Base-by-base conservation (phyloP, 2,797 vertebrate genomes). In the Trematomus bernacchii region DNA sequence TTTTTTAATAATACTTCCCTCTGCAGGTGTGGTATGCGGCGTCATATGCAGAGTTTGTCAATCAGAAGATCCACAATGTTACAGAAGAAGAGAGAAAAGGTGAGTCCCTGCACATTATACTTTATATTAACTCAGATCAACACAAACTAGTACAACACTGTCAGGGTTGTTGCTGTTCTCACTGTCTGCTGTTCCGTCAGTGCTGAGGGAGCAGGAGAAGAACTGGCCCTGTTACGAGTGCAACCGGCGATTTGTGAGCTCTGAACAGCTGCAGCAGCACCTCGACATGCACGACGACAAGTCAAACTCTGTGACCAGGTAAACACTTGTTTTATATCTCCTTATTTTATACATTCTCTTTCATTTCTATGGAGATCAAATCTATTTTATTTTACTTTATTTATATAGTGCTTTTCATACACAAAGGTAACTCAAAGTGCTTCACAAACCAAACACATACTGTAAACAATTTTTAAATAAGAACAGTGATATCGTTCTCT, bases 161-260 rank as follows among this genome's bases (percentile, higher is more conserved):
- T 37, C 33, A 37, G 33, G 6, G 33, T 37, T 9, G 33, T 37
- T 37, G 33, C 55, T 72, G 4, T 66, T n/a, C 18, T 73, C 47
- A 64, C 47, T 21, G 33, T 30, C 2, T 18, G 40, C 66, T 12
- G 3, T 71, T 58, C 57, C 19, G 16, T 1, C 79, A 99, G 98
- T 98, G 63, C 95, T 99, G 61, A 94, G 97, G 73, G 98, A 99
- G 52, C 97, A 99, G 79, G 98, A 99, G 91, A 99, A 97, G 94
- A 99, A 99, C 84, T 99, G 98, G 98, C 98, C 98, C 0, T 99
- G 98, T 83, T 99, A 97, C 0, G 98, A 99, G 82, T 99, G 98
- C 70, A 99, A 96, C 84, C 95, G 97, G 0, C 98, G 98, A 18
- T 99, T 99, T 71, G 93, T 98, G 93, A 99, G 97, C 94, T 99